Conservation (phyloP, 2,888 invertebrate genomes). For the Nemapogon koenigi region DNA sequence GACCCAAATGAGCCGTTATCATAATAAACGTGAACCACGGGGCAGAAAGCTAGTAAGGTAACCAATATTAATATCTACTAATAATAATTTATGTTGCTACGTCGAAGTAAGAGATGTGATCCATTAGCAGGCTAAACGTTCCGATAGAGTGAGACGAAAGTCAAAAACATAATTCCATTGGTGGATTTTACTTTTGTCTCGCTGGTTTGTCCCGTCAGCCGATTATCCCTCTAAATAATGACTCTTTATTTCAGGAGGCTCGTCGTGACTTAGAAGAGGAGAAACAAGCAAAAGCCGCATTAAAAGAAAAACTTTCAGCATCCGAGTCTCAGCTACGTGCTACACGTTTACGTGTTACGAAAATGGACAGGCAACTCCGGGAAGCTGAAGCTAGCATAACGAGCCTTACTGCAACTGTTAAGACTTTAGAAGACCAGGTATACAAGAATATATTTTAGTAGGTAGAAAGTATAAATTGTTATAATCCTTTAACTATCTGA, state of each 20-base stretch:
- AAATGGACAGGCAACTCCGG: conserved; percentile 51
- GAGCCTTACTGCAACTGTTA: conserved; percentile 45
- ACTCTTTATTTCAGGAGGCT: conserved; percentile 22
- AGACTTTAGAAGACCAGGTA: conserved; percentile 52
- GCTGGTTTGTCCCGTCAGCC: not conserved
- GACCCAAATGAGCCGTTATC: no score
- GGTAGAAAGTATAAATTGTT: no score
- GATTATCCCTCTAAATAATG: no score
- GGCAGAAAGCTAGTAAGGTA: no score
- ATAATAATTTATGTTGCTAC: conserved; percentile 21
- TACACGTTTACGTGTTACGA: conserved; percentile 34
- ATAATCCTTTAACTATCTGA: no score
- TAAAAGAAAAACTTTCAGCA: conserved; percentile 38
- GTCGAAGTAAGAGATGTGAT: conserved; percentile 27
- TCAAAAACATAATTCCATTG: not conserved
- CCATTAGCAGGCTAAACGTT: not conserved
- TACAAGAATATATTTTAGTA: not conserved
- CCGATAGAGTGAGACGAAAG: not conserved
- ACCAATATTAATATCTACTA: no score
- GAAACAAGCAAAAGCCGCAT: conserved; percentile 24
- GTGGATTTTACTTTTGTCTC: no score
- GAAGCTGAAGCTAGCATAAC: conserved; percentile 51
- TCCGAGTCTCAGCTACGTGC: conserved; percentile 42
- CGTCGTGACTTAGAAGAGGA: conserved; percentile 43
- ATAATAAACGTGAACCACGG: no score